Evolutionary conservation across 2,797 vertebrate species (phyloP), one percentile per base, ranked within the genome.

Genomic region (Amniataba percoides): DNA sequence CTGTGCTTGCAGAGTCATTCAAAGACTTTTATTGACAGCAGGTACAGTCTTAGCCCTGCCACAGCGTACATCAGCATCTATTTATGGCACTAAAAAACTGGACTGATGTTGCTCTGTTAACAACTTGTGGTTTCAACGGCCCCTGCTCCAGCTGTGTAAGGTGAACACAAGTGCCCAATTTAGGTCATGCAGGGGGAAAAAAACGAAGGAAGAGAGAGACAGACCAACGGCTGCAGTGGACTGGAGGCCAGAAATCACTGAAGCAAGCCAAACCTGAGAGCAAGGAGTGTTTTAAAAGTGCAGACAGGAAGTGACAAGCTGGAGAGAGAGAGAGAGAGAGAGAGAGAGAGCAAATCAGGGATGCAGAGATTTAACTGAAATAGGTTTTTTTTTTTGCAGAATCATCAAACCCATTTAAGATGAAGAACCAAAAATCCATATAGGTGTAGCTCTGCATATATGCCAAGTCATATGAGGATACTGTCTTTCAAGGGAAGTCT

Each of bases 81-180:
- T 91, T 90, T 89, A 89, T 86, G 69, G 82, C 40, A 46, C 58
- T 61, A 74, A 31, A 76, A 80, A 88, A 83, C 74, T 79, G 66
- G 76, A 61, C 46, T 58, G 68, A 81, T 85, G 80, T 80, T 93
- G 83, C 87, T 89, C 81, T 87, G 78, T 88, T 88, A 85, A 88
- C 84, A 87, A 55, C 82, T 74, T 85, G 86, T 68, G 86, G 90
- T 92, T 89, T 84, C 51, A 88, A 87, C 84, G 86, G 91, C 86
- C 79, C 83, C 85, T 79, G 83, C 82, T 83, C 81, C 77, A 86
- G 82, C 84, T 88, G 77, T 77, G 71, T 80, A 76, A 88, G 84
- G 77, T 89, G 84, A 92, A 88, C 84, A 87, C 87, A 88, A 86
- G 86, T 73, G 71, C 83, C 85, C 80, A 88, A 89, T 91, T 89